Evolutionary conservation across 2,113 vertebrate genomes (phyloP).

Genomic region (Typhlomys cinereus): DNA sequence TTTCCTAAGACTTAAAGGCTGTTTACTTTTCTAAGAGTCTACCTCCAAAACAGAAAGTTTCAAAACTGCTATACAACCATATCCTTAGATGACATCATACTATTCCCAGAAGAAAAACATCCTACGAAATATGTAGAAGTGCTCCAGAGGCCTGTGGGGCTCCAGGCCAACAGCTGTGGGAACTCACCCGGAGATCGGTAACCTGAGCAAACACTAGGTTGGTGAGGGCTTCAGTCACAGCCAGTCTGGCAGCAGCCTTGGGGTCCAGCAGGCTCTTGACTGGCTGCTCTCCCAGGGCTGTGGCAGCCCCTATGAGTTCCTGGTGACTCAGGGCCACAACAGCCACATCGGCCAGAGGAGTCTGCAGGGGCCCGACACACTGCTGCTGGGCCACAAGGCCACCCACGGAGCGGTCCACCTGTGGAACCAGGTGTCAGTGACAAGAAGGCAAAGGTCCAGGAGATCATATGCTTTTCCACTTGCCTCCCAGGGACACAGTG

Average conservation of each 20-base stretch:
- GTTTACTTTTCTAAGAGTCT: too few species aligned
- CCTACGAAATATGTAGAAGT: too few species aligned
- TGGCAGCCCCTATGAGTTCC: constrained; percentile 90
- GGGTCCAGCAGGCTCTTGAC: constrained; percentile 93
- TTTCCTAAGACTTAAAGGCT: too few species aligned
- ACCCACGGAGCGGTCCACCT: constrained; percentile 97
- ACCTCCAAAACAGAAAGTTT: too few species aligned
- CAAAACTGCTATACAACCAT: too few species aligned
- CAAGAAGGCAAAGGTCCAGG: not conserved
- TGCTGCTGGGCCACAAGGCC: constrained; percentile 97
- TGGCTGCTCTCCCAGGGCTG: constrained; percentile 94
- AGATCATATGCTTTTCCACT: too few species aligned
- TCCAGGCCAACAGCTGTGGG: not conserved
- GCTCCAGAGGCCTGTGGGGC: not conserved
- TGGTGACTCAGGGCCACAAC: constrained; percentile 93
- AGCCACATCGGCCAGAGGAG: constrained; percentile 93
- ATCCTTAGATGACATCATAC: too few species aligned
- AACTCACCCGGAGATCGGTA: constrained; percentile 89
- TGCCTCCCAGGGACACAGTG: not conserved
- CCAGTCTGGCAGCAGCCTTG: constrained; percentile 90
- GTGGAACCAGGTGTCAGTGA: not conserved
- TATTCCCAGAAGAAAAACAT: too few species aligned
- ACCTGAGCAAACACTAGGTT: constrained; percentile 93
- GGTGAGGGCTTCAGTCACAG: constrained; percentile 93
- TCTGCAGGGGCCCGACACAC: constrained; percentile 95